Evolutionary conservation across 2,113 vertebrate genomes (phyloP).

Genomic region (Prietella phreatophila): DNA sequence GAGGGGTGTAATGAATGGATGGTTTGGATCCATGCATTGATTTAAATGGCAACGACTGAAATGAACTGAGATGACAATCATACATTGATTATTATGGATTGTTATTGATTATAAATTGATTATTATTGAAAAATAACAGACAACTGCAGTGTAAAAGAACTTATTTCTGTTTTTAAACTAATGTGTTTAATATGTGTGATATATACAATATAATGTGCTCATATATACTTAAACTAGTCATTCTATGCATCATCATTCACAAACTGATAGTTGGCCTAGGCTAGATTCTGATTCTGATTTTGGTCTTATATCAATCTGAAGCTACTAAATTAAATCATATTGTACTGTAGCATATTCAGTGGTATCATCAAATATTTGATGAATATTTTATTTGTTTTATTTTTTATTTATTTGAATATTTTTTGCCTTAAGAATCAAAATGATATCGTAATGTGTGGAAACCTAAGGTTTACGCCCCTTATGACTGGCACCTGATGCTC

Average conservation of each 20-base stretch:
- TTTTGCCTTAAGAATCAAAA: background rate
- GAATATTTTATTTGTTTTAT: too few relatives aligned
- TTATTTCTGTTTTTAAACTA: background rate
- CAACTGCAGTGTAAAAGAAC: background rate
- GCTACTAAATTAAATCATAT: background rate
- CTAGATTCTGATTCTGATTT: background rate
- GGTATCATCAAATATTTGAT: background rate
- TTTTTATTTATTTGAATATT: too few relatives aligned
- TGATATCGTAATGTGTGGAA: background rate
- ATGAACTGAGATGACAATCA: background rate
- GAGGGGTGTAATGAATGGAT: background rate
- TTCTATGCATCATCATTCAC: background rate
- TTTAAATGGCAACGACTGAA: background rate
- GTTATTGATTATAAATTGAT: background rate
- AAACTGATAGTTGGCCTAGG: background rate
- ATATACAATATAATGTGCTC: background rate
- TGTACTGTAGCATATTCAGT: background rate
- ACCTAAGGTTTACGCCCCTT: background rate
- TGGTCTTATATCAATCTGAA: background rate
- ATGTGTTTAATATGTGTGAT: background rate
- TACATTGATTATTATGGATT: background rate
- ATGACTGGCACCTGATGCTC: background rate
- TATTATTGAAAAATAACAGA: background rate
- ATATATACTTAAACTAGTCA: background rate
- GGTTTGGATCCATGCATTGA: background rate